Conservation (phyloP, 2,113 vertebrate genomes). For the Labeo rohita region DNA sequence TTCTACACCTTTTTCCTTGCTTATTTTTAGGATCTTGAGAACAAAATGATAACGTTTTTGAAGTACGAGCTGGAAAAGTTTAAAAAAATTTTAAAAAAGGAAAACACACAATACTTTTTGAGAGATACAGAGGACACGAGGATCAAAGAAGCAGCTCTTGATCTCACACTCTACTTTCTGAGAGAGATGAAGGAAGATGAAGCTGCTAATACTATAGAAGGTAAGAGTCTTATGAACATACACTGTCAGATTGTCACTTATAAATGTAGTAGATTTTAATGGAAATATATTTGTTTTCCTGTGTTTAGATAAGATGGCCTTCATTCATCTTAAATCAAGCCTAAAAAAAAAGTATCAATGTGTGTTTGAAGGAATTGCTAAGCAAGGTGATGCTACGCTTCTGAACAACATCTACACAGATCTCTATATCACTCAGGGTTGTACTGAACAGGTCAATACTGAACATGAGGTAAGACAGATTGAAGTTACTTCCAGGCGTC, state of each 20-base stretch:
- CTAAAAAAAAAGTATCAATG: neutral
- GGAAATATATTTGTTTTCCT: neutral
- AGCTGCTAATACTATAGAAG: slow-evolving; percentile 27
- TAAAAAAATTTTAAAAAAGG: slow-evolving; percentile 32
- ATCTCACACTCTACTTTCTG: slow-evolving; percentile 27
- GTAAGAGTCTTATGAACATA: neutral
- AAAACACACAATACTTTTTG: slow-evolving; percentile 30
- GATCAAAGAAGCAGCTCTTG: slow-evolving; percentile 25
- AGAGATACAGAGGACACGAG: neutral
- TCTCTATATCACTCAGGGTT: neutral
- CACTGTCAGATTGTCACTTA: neutral
- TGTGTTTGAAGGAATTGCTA: neutral
- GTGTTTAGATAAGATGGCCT: slow-evolving; percentile 23
- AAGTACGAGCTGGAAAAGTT: slow-evolving; percentile 36
- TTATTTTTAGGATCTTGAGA: slow-evolving; percentile 13
- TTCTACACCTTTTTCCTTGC: too few species aligned
- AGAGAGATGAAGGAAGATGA: neutral
- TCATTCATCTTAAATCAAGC: slow-evolving; percentile 12
- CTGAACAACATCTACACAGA: neutral
- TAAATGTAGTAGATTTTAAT: neutral
- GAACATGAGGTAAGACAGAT: neutral
- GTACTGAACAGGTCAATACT: neutral
- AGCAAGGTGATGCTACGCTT: neutral
- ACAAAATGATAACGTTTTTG: slow-evolving; percentile 20
- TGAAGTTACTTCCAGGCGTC: neutral